A percentile compares a stretch with the other conserved stretches of the same genome.
Conservation (phyloP, 2,113 vertebrate genomes). For the human region GRCh38 chr5:118347501-118348000, state of each 20-base stretch:
- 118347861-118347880: background rate
- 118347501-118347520: background rate
- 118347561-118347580: background rate
- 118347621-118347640: background rate
- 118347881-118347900: background rate
- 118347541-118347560: background rate
- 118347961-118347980: background rate
- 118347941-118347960: background rate
- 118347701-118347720: background rate
- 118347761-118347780: slow-evolving; percentile 8
- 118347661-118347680: background rate
- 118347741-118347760: background rate
- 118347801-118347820: background rate
- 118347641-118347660: background rate
- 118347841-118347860: background rate
- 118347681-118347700: background rate
- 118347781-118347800: background rate
- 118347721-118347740: background rate
- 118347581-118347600: background rate
- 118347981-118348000: background rate
- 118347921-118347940: background rate
- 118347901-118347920: background rate
- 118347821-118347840: background rate
- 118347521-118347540: background rate
- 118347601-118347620: background rate